These are phyloP conservation scores for Batillaria attramentaria DNA, from an alignment of 1,140 invertebrate species.

Conservation along the genomic window DNA sequence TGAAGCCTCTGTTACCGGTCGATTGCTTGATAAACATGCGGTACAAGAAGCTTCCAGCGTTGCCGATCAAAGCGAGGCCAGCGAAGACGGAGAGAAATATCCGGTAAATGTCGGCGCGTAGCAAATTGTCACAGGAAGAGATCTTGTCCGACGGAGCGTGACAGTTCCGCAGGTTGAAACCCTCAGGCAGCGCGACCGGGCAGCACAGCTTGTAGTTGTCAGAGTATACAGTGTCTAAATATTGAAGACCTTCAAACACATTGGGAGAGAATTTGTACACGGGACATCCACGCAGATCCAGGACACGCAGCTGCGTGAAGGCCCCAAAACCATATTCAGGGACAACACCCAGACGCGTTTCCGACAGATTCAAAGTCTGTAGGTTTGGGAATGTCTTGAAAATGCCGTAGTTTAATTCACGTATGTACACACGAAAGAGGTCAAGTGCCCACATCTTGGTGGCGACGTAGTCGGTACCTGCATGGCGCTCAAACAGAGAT, in stretches of 20 bases:
- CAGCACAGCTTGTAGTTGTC: constrained; percentile 52
- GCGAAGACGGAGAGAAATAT: constrained; percentile 48
- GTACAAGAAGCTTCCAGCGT: constrained; percentile 45
- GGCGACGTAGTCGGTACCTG: neutral
- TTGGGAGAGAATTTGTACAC: constrained; percentile 21
- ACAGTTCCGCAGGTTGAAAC: constrained; percentile 30
- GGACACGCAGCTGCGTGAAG: neutral
- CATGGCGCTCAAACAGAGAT: neutral
- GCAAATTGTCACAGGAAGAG: constrained; percentile 50
- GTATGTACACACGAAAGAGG: neutral
- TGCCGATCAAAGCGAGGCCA: constrained; percentile 49
- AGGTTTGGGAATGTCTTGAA: constrained; percentile 8
- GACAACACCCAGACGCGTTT: neutral
- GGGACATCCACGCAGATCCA: constrained; percentile 21
- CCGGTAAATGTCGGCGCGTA: constrained; percentile 34
- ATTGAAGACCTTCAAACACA: constrained; percentile 24
- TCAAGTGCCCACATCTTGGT: neutral
- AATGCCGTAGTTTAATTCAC: neutral
- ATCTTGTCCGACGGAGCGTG: constrained; percentile 39
- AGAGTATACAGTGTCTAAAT: constrained; percentile 26
- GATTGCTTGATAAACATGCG: constrained; percentile 26
- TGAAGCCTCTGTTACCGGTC: constrained; percentile 8
- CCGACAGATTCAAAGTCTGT: constrained; percentile 19
- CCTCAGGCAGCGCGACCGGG: constrained; percentile 9
- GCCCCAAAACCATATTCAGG: neutral